These are phyloP conservation scores for Speoplatyrhinus poulsoni DNA, from an alignment of 2,113 vertebrate species.

Conservation along the genomic window DNA sequence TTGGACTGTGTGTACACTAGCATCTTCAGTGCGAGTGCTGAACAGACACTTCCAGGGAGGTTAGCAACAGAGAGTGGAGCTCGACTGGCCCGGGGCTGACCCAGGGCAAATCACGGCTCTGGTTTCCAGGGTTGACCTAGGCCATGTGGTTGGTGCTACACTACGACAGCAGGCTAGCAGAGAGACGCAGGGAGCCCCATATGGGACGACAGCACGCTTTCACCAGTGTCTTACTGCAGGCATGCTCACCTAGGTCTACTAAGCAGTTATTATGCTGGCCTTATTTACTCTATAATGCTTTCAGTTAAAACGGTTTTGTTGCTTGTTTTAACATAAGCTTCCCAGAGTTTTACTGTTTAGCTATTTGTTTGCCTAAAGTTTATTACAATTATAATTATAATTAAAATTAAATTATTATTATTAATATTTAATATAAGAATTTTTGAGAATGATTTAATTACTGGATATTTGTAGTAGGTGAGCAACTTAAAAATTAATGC, in stretches of 20 bases:
- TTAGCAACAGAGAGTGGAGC: constrained; percentile 23
- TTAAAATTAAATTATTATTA: not conserved
- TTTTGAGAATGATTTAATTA: not conserved
- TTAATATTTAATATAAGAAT: not conserved
- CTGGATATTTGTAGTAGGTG: not conserved
- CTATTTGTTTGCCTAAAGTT: too few relatives aligned
- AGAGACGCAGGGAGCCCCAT: constrained; percentile 42
- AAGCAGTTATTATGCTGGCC: constrained; percentile 8
- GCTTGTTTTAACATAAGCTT: too few relatives aligned
- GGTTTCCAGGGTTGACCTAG: constrained; percentile 10
- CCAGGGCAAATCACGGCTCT: constrained; percentile 29
- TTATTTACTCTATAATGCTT: constrained; percentile 5
- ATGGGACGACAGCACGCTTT: constrained; percentile 61
- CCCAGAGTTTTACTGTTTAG: too few relatives aligned
- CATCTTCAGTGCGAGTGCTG: not conserved
- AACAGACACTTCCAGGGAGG: constrained; percentile 16
- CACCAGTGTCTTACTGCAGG: constrained; percentile 24
- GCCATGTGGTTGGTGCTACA: constrained; percentile 22
- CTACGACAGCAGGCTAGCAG: constrained; percentile 35
- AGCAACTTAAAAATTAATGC: not conserved
- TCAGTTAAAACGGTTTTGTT: not conserved
- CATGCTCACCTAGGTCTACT: constrained; percentile 24
- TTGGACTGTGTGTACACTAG: not conserved
- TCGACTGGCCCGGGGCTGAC: constrained; percentile 14
- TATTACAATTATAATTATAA: too few relatives aligned